phyloP scores from a whole-genome alignment of 2,888 invertebrate genomes.

The Acrocera orbiculus region DNA sequence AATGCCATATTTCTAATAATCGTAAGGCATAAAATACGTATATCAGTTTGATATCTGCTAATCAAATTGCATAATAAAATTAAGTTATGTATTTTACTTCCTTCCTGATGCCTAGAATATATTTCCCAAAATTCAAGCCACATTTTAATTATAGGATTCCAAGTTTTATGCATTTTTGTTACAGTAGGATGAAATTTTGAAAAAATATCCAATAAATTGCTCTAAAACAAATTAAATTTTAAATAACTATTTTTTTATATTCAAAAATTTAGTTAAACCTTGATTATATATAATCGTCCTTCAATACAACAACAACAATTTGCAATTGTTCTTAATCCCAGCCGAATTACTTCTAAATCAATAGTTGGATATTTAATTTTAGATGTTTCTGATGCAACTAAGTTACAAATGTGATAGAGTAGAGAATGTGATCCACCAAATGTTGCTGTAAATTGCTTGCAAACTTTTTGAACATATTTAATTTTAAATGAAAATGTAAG shows the following conservation, averaged over 20 bases:
- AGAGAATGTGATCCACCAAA: constrained; percentile 20
- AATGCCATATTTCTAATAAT: constrained; percentile 29
- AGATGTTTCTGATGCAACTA: constrained; percentile 21
- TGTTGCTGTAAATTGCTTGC: constrained; percentile 20
- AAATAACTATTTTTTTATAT: background rate
- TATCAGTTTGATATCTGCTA: constrained; percentile 13
- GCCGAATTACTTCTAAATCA: constrained; percentile 14
- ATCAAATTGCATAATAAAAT: constrained; percentile 18
- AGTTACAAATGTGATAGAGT: constrained; percentile 20
- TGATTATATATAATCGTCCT: constrained; percentile 23
- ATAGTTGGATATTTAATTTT: constrained; percentile 14
- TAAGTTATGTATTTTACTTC: constrained; percentile 19
- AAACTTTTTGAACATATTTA: constrained; percentile 15
- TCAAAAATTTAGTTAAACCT: constrained; percentile 10
- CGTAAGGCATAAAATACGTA: constrained; percentile 19
- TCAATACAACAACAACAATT: constrained; percentile 27
- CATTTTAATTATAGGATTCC: constrained; percentile 16
- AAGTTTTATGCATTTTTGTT: constrained; percentile 16
- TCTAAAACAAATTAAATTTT: constrained; percentile 6
- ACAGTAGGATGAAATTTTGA: constrained; percentile 22
- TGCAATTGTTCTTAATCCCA: constrained; percentile 20
- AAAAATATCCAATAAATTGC: constrained; percentile 22
- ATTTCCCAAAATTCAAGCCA: constrained; percentile 29
- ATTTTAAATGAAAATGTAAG: background rate
- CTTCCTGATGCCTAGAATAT: constrained; percentile 24